Evolutionary conservation across 1,140 invertebrate species (phyloP).

Genomic region (Achroia grisella): DNA sequence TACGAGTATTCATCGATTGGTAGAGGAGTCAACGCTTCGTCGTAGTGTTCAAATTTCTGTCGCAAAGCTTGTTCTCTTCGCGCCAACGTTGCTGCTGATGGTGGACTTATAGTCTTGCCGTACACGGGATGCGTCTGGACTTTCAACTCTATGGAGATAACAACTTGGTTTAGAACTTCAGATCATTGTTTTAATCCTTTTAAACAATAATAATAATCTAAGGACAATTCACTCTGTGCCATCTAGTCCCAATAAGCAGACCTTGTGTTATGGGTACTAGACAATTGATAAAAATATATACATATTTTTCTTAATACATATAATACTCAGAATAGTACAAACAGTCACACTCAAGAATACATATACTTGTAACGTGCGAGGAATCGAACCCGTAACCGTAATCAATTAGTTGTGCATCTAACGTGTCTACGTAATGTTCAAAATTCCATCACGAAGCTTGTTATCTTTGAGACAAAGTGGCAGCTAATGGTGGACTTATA

Average conservation of each 20-base stretch:
- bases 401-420: conserved; percentile 45
- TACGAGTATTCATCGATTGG: conserved; percentile 74
- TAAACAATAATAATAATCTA: too few relatives aligned
- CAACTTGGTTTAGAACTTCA: too few relatives aligned
- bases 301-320: too few relatives aligned
- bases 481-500: conserved; percentile 11
- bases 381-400: too few relatives aligned
- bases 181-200: too few relatives aligned
- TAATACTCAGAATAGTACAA: too few relatives aligned
- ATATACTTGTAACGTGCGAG: too few relatives aligned
- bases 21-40: conserved; percentile 30
- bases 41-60: conserved; percentile 30
- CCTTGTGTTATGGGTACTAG: too few relatives aligned
- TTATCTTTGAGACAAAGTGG: conserved; percentile 20
- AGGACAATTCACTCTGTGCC: too few relatives aligned
- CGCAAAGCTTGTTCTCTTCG: conserved; percentile 23
- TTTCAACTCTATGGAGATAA: conserved; percentile 9
- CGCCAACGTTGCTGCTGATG: conserved; percentile 10
- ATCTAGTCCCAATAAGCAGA: too few relatives aligned
- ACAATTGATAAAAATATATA: too few relatives aligned
- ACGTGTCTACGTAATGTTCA: conserved; percentile 29
- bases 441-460: conserved; percentile 24
- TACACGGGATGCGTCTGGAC: conserved; percentile 40
- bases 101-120: conserved; percentile 20
- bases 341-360: too few relatives aligned